Percentiles rank a stretch among this genome's conserved stretches.
phyloP scores from a whole-genome alignment of 2,888 invertebrate species.

The Catotricha subobsoleta region DNA sequence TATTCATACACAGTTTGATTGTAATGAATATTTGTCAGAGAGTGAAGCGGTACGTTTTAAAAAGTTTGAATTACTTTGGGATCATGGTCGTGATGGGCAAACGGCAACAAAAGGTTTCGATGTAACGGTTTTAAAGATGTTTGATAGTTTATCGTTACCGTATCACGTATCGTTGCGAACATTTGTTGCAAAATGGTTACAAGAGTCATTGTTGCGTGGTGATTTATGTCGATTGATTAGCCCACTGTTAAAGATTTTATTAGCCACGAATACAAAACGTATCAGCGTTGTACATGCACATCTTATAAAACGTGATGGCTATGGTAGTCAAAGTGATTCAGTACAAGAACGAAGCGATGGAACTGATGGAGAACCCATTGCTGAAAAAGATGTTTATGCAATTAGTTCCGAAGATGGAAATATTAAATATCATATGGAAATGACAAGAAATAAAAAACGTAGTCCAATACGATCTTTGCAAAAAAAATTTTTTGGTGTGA shows the following conservation, averaged over 20 bases:
- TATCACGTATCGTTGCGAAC: slow-evolving; percentile 27
- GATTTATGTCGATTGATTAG: slow-evolving; percentile 63
- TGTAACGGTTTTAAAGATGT: slow-evolving; percentile 52
- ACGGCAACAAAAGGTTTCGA: slow-evolving; percentile 25
- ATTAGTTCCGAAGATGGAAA: slow-evolving; percentile 69
- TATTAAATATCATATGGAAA: slow-evolving; percentile 34
- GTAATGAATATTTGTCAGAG: slow-evolving; percentile 21
- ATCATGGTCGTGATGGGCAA: slow-evolving; percentile 49
- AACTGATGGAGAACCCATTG: slow-evolving; percentile 14
- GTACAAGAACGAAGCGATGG: slow-evolving; percentile 23
- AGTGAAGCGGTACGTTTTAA: slow-evolving; percentile 27
- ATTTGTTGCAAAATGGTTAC: slow-evolving; percentile 56
- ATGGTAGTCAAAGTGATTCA: slow-evolving; percentile 14
- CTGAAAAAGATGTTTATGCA: slow-evolving; percentile 48
- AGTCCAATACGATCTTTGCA: slow-evolving; percentile 27
- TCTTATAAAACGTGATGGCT: slow-evolving; percentile 32
- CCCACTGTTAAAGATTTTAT: slow-evolving; percentile 53
- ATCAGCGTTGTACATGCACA: slow-evolving; percentile 60
- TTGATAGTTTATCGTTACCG: slow-evolving; percentile 24
- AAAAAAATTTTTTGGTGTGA: slow-evolving; percentile 29
- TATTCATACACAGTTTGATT: slow-evolving; percentile 11
- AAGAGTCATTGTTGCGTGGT: slow-evolving; percentile 51
- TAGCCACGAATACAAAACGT: slow-evolving; percentile 63
- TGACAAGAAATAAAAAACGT: slow-evolving; percentile 22
- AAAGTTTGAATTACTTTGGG: slow-evolving; percentile 43